A percentile compares a stretch with the other conserved stretches of the same genome.
Evolutionary conservation across 2,888 invertebrate species (phyloP).

Genomic region (Pterobdella sp.): DNA sequence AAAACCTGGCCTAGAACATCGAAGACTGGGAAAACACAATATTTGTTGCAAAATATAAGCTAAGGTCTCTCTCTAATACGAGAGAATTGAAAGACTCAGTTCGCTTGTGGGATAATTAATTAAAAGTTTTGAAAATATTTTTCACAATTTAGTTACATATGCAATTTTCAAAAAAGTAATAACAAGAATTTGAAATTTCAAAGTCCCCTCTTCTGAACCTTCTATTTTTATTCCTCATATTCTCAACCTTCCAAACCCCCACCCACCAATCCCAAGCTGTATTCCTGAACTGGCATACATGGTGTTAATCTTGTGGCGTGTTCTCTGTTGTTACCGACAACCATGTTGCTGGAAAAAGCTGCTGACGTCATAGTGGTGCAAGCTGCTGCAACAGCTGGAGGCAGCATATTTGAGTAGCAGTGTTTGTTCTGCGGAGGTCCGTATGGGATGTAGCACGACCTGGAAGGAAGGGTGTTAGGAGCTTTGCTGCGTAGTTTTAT

Average conservation of each 20-base stretch:
- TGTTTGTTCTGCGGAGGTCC: background rate
- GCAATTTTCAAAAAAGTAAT: too few species aligned
- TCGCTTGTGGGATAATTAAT: too few species aligned
- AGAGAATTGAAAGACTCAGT: too few species aligned
- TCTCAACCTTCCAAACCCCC: slow-evolving; percentile 4
- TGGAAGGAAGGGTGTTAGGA: background rate
- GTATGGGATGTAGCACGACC: background rate
- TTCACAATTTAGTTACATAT: too few species aligned
- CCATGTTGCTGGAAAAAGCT: slow-evolving; percentile 15
- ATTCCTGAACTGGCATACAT: slow-evolving; percentile 26
- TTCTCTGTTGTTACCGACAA: background rate
- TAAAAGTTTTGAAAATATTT: too few species aligned
- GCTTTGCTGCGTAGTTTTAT: too few species aligned
- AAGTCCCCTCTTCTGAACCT: background rate
- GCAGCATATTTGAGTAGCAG: slow-evolving; percentile 27
- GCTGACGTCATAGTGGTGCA: background rate
- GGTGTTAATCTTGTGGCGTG: slow-evolving; percentile 24
- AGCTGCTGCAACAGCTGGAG: slow-evolving; percentile 18
- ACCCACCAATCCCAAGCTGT: slow-evolving; percentile 17
- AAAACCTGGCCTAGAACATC: too few species aligned
- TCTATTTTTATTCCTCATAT: background rate
- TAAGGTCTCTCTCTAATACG: too few species aligned
- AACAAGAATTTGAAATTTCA: too few species aligned
- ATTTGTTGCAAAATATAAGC: too few species aligned
- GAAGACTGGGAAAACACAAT: too few species aligned